These are phyloP conservation scores for Piprites chloris DNA, from an alignment of 2,113 vertebrate genomes.

Conservation along the genomic window DNA sequence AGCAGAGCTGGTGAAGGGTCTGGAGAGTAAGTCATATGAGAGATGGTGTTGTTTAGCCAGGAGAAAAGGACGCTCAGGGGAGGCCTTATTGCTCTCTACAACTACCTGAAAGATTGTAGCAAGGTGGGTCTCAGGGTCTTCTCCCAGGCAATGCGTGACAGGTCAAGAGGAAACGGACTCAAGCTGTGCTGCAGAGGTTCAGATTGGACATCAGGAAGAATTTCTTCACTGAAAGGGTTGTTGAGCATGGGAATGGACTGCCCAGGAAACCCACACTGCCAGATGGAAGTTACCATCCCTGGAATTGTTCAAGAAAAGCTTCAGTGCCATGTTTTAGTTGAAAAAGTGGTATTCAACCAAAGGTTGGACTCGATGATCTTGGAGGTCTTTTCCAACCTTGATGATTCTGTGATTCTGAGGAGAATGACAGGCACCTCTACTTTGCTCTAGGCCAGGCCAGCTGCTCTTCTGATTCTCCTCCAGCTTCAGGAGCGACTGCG, in stretches of 20 bases:
- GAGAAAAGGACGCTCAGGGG: background rate
- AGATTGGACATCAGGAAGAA: background rate
- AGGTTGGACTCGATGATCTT: background rate
- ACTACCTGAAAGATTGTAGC: background rate
- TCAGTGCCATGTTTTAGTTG: background rate
- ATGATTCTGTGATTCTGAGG: background rate
- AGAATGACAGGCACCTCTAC: accelerated
- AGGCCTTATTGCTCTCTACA: background rate
- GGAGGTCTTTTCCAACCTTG: background rate
- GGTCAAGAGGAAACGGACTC: background rate
- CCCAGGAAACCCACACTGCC: background rate
- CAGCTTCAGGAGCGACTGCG: background rate
- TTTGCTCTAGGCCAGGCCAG: background rate
- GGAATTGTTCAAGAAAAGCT: background rate
- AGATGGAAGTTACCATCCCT: background rate
- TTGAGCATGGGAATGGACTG: background rate
- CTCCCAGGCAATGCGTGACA: background rate
- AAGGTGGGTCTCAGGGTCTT: background rate
- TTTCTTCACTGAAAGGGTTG: background rate
- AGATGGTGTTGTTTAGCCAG: background rate
- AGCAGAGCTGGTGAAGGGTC: background rate
- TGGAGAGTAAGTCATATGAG: too few relatives aligned
- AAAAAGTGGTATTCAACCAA: background rate
- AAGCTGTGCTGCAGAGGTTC: background rate
- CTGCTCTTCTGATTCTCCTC: background rate